phyloP scores from a whole-genome alignment of 2,888 invertebrate genomes.

The Agrochola litura region DNA sequence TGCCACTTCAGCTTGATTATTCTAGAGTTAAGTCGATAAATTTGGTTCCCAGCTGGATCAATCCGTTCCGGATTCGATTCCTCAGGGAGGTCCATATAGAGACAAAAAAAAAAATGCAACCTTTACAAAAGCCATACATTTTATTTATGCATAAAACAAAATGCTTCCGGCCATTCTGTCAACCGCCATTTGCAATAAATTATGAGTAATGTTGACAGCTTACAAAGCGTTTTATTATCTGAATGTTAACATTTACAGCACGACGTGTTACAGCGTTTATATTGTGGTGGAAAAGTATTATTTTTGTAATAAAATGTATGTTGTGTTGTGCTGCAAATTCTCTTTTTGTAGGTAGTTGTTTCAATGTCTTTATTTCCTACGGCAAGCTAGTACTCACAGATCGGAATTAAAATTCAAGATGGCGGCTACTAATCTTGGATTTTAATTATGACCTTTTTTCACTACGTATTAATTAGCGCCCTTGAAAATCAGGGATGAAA shows the following conservation, averaged over 20 bases:
- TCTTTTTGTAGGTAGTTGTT: neutral
- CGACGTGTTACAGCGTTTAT: neutral
- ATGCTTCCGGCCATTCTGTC: conserved; percentile 19
- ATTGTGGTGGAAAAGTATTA: neutral
- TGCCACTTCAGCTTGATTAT: too few relatives aligned
- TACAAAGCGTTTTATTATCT: conserved; percentile 32
- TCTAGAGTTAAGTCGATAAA: too few relatives aligned
- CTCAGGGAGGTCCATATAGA: too few relatives aligned
- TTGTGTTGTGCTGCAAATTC: neutral
- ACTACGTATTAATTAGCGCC: too few relatives aligned
- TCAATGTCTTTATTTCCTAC: neutral
- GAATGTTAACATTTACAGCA: conserved; percentile 5
- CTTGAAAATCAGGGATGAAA: too few relatives aligned
- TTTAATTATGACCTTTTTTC: neutral
- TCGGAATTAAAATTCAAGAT: neutral
- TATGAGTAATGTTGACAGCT: conserved; percentile 27
- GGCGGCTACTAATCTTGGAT: neutral
- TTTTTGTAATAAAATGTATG: neutral
- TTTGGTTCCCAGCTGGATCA: too few relatives aligned
- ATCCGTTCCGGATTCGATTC: too few relatives aligned
- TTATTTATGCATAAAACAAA: conserved; percentile 8
- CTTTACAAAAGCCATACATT: neutral
- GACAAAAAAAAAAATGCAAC: neutral
- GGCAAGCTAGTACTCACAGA: neutral
- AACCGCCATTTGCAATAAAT: conserved; percentile 29